These are phyloP conservation scores for Lonchura striata DNA, from an alignment of 2,113 vertebrate species.

Conservation along the genomic window DNA sequence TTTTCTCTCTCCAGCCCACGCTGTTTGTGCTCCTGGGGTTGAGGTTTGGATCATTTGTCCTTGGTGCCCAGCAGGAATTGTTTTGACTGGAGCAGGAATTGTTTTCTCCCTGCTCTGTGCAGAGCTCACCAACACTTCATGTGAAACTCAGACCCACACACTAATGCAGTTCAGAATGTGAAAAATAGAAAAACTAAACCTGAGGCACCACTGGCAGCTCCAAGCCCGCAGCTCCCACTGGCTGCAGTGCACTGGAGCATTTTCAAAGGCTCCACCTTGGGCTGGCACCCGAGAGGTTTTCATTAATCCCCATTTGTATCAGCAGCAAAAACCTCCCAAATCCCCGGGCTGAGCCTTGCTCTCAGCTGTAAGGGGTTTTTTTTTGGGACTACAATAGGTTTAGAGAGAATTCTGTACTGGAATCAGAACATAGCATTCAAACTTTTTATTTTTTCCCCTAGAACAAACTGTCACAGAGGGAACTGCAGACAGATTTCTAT, in stretches of 20 bases:
- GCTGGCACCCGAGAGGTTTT: not conserved
- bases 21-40: not conserved
- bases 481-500: not conserved
- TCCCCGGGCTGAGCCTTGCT: not conserved
- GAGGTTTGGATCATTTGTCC: not conserved
- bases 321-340: not conserved
- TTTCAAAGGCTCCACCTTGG: not conserved
- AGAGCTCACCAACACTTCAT: fast-evolving
- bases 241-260: not conserved
- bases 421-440: not conserved
- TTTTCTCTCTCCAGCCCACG: not conserved
- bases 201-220: not conserved
- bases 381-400: not conserved
- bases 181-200: not conserved
- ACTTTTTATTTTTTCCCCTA: too few relatives aligned
- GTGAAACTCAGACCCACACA: not conserved
- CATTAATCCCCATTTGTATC: not conserved
- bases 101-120: not conserved
- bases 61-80: not conserved
- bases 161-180: not conserved
- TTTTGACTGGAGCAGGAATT: not conserved
- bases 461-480: not conserved
- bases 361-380: not conserved
- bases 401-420: not conserved
- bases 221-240: not conserved